These are phyloP conservation scores for Myotis daubentonii DNA, from an alignment of 2,797 vertebrate genomes.

Conservation along the genomic window DNA sequence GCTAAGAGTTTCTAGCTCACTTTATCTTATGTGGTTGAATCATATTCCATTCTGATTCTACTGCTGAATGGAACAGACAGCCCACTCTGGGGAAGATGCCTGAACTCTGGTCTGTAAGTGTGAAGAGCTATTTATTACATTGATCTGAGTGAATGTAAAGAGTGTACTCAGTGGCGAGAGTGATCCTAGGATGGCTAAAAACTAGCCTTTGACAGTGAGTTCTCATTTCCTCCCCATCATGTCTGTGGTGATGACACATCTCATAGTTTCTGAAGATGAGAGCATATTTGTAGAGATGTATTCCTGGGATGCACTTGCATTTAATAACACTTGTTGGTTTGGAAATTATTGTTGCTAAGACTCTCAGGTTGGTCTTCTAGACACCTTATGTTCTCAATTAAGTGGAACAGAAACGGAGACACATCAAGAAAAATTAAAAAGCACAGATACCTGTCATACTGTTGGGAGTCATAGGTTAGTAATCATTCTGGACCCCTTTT, in stretches of 20 bases:
- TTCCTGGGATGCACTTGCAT: neutral
- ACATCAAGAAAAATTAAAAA: slow-evolving; percentile 18
- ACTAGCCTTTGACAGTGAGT: neutral
- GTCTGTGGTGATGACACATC: neutral
- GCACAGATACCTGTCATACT: slow-evolving; percentile 88
- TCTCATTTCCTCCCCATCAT: neutral
- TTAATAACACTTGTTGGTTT: neutral
- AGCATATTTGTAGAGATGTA: neutral
- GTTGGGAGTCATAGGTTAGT: slow-evolving; percentile 88
- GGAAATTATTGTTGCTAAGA: slow-evolving; percentile 17
- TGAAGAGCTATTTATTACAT: neutral
- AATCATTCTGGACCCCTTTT: slow-evolving; percentile 84
- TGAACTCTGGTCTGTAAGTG: neutral
- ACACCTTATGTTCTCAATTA: neutral
- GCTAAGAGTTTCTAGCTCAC: neutral
- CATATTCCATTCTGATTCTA: neutral
- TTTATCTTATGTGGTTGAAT: neutral
- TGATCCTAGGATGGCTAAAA: neutral
- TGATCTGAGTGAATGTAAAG: neutral
- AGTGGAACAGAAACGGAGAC: neutral
- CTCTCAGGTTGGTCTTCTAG: neutral
- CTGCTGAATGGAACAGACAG: neutral
- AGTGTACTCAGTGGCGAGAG: neutral
- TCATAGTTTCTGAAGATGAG: neutral
- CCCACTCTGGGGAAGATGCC: neutral